phyloP scores from a whole-genome alignment of 1,140 invertebrate genomes.

The Acromyrmex charruanus region DNA sequence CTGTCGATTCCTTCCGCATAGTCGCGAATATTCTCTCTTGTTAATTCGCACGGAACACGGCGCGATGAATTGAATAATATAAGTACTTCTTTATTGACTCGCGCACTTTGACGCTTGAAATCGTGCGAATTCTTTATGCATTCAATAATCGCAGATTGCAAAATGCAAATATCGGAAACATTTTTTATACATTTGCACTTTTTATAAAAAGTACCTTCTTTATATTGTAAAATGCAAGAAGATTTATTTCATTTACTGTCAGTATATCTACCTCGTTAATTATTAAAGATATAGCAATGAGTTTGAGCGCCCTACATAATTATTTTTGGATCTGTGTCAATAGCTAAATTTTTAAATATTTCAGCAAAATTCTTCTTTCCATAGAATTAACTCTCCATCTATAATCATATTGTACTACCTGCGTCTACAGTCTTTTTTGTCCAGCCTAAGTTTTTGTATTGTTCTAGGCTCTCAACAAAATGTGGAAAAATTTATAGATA shows the following conservation, averaged over 20 bases:
- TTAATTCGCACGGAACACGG: constrained; percentile 23
- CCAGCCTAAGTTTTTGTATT: too few relatives aligned
- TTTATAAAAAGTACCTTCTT: background rate
- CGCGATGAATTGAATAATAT: background rate
- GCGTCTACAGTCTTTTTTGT: too few relatives aligned
- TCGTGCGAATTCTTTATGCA: background rate
- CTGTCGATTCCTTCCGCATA: background rate
- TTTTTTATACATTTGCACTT: background rate
- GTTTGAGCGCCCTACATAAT: too few relatives aligned
- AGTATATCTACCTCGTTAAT: background rate
- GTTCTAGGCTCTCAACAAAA: too few relatives aligned
- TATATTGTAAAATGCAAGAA: background rate
- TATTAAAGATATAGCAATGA: background rate
- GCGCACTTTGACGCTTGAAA: background rate
- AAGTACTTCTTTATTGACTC: background rate
- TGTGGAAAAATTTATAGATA: too few relatives aligned
- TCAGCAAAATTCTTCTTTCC: too few relatives aligned
- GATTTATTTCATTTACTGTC: background rate
- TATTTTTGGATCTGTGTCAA: too few relatives aligned
- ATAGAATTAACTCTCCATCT: too few relatives aligned
- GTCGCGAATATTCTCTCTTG: background rate
- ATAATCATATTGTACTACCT: too few relatives aligned
- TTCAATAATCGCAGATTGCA: background rate
- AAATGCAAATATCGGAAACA: background rate
- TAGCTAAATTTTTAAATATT: too few relatives aligned